Evolutionary conservation across 2,113 vertebrate genomes (phyloP).

Genomic region (Apteryx owenii): DNA sequence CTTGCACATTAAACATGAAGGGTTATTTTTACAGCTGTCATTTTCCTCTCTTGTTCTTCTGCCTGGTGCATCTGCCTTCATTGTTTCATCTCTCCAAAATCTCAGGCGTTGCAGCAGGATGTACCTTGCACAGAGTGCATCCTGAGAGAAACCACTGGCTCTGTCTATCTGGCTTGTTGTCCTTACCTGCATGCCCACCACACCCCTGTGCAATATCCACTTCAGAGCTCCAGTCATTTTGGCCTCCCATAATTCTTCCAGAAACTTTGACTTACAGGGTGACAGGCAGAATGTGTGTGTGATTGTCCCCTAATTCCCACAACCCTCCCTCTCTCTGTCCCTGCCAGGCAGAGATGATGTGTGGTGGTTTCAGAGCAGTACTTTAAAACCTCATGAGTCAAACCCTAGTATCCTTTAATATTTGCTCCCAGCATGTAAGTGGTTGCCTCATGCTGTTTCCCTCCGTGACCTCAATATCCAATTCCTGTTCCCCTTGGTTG

Average conservation of each 20-base stretch:
- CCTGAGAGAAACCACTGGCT: not conserved
- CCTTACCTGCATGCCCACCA: not conserved
- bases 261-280: not conserved
- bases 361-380: slow-evolving; percentile 31
- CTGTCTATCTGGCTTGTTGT: not conserved
- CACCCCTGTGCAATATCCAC: not conserved
- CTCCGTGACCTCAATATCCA: slow-evolving; percentile 58
- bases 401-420: slow-evolving; percentile 53
- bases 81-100: not conserved
- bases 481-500: slow-evolving; percentile 43
- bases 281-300: not conserved
- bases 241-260: not conserved
- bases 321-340: not conserved
- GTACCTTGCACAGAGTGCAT: not conserved
- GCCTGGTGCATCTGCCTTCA: not conserved
- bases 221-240: not conserved
- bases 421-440: slow-evolving; percentile 56
- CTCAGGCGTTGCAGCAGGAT: not conserved
- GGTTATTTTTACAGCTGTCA: not conserved
- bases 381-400: slow-evolving; percentile 38
- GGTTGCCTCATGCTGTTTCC: slow-evolving; percentile 31
- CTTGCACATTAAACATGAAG: not conserved
- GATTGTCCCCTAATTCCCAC: not conserved
- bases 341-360: slow-evolving; percentile 14
- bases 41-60: not conserved